Evolutionary conservation across 2,113 vertebrate species (phyloP).

Genomic region (Empidonax alnorum): DNA sequence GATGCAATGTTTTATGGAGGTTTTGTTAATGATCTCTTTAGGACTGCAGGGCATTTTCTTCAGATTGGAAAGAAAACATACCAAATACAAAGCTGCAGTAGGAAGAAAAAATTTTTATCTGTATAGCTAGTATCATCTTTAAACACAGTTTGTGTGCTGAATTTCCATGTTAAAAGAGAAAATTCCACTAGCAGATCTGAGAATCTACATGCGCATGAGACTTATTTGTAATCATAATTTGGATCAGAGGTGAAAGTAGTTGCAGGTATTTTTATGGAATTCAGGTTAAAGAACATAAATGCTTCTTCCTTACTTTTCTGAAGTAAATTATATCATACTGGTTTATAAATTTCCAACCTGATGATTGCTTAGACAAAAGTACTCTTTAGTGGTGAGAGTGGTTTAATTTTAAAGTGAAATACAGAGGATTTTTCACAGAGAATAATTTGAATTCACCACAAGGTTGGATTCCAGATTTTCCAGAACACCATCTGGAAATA

Average conservation of each 20-base stretch:
- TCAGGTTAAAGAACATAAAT: neutral
- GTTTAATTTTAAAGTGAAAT: neutral
- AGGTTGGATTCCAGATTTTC: neutral
- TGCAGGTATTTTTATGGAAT: neutral
- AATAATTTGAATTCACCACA: neutral
- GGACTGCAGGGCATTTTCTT: neutral
- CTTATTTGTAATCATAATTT: neutral
- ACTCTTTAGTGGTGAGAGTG: neutral
- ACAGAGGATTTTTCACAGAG: neutral
- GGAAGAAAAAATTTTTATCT: neutral
- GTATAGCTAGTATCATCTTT: neutral
- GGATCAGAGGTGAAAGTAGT: neutral
- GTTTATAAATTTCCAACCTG: neutral
- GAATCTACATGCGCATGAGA: fast-evolving
- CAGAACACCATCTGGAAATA: neutral
- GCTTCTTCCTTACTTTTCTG: neutral
- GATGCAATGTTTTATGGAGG: neutral
- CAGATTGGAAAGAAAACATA: neutral
- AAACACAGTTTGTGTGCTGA: neutral
- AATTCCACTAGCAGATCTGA: neutral
- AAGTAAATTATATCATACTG: neutral
- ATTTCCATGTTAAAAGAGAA: neutral
- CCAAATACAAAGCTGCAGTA: neutral
- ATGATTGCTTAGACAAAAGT: neutral
- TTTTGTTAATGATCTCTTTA: neutral